Percentiles rank a stretch among this genome's conserved stretches.
Conservation (phyloP, 2,888 invertebrate species). For the Orgyia antiqua region DNA sequence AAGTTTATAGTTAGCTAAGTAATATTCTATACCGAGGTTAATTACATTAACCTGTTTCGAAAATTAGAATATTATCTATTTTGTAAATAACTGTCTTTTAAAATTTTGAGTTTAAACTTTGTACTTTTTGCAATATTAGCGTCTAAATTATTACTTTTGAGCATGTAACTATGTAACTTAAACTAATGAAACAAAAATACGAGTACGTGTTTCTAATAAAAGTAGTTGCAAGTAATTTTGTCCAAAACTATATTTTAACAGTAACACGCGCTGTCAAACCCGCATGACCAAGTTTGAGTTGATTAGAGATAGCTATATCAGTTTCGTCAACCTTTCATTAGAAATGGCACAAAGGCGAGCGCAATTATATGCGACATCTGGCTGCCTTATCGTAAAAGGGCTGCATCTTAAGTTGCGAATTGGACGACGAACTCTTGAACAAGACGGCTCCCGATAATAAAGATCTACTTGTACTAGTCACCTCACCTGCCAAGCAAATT, state of each 20-base stretch:
- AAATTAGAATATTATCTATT: too few species aligned
- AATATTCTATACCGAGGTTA: too few species aligned
- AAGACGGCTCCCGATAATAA: conserved; percentile 18
- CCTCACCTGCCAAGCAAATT: conserved; percentile 4
- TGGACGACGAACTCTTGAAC: conserved; percentile 21
- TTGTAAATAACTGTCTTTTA: too few species aligned
- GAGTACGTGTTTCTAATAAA: too few species aligned
- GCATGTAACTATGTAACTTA: too few species aligned
- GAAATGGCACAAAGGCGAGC: conserved; percentile 63
- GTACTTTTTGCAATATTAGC: too few species aligned
- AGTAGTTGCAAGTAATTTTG: conserved; percentile 1
- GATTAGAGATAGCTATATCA: conserved; percentile 76
- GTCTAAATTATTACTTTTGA: too few species aligned
- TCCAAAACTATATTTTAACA: conserved; percentile 2
- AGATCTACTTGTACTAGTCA: conserved; percentile 16
- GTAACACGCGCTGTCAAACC: conserved; percentile 48
- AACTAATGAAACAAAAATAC: too few species aligned
- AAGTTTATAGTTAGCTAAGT: too few species aligned
- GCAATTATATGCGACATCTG: conserved; percentile 75
- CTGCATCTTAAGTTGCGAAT: conserved; percentile 56
- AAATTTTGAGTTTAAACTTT: too few species aligned
- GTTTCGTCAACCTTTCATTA: conserved; percentile 73
- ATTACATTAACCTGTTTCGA: too few species aligned
- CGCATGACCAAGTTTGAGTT: conserved; percentile 70
- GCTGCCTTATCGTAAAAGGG: conserved; percentile 65